Percentiles rank a stretch among this genome's conserved stretches.
Evolutionary conservation across 92 coral and sea anemone species (phyloP).

Genomic region (Epizoanthus illoricatus): DNA sequence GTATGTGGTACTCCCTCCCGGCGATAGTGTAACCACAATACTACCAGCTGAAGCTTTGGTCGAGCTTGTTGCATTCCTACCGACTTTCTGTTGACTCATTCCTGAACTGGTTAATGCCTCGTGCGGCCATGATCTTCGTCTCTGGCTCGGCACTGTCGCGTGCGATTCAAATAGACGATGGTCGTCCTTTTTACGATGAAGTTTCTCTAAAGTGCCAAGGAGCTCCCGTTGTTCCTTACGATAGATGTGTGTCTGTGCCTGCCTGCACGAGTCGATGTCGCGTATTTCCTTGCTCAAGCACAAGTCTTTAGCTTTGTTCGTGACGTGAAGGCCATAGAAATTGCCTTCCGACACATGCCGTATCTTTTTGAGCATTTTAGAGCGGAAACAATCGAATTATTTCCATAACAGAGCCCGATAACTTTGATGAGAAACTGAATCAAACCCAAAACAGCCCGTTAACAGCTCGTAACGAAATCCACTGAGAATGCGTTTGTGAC

Average conservation of each 20-base stretch:
- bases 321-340: constrained; percentile 84
- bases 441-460: too few relatives aligned
- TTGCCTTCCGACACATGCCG: constrained; percentile 94
- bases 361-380: constrained; percentile 77
- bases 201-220: constrained; percentile 64
- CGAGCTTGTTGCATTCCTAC: constrained; percentile 6
- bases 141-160: constrained; percentile 23
- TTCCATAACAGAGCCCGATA: background rate
- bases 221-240: constrained; percentile 90
- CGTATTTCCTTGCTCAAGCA: constrained; percentile 82
- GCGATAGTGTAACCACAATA: constrained; percentile 49
- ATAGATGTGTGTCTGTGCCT: constrained; percentile 80
- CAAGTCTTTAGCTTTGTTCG: constrained; percentile 86
- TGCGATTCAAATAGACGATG: constrained; percentile 50
- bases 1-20: constrained; percentile 19
- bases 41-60: constrained; percentile 43
- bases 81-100: background rate
- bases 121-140: constrained; percentile 12
- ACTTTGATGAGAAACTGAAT: too few relatives aligned
- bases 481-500: too few relatives aligned
- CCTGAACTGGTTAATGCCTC: background rate
- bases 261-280: constrained; percentile 82
- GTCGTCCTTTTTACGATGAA: constrained; percentile 72
- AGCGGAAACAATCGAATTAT: background rate
- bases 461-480: too few relatives aligned